Evolutionary conservation across 1,140 invertebrate genomes (phyloP).

Genomic region (Rhynchophorus ferrugineus): DNA sequence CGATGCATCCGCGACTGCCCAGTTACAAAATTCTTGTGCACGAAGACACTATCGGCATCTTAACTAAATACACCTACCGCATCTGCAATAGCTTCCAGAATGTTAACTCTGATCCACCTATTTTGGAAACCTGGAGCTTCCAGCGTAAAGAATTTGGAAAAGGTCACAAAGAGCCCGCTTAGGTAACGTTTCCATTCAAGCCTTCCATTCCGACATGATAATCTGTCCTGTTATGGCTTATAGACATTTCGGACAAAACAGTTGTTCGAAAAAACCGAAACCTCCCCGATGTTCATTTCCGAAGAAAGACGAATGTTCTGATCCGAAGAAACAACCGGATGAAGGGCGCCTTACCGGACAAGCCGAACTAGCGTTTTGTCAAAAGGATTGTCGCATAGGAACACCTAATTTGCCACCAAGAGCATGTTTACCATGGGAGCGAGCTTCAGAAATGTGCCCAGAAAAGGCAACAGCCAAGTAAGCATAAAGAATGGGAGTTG

Average conservation of each 20-base stretch:
- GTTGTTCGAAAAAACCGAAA: no score
- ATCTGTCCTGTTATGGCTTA: no score
- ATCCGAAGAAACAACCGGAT: not conserved
- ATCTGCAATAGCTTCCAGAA: constrained; percentile 7
- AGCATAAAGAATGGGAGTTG: no score
- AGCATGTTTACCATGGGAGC: constrained; percentile 22
- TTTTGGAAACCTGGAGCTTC: constrained; percentile 13
- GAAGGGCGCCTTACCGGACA: not conserved
- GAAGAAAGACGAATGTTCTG: not conserved
- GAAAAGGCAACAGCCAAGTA: constrained; percentile 1
- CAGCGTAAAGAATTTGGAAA: constrained; percentile 14
- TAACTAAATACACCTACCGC: constrained; percentile 16
- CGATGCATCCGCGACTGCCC: constrained; percentile 4
- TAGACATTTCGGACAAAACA: no score
- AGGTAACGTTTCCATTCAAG: constrained; percentile 1
- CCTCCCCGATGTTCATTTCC: not conserved
- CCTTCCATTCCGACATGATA: no score
- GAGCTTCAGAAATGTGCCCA: constrained; percentile 7
- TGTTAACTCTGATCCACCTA: not conserved
- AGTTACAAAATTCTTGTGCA: constrained; percentile 25
- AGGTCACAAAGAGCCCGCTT: constrained; percentile 3
- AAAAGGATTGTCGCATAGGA: constrained; percentile 1
- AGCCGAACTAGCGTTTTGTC: not conserved
- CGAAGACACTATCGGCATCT: constrained; percentile 18
- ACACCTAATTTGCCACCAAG: constrained; percentile 6